Evolutionary conservation across 2,797 vertebrate species (phyloP).

Genomic region (Sternarchorhynchus goeldii): DNA sequence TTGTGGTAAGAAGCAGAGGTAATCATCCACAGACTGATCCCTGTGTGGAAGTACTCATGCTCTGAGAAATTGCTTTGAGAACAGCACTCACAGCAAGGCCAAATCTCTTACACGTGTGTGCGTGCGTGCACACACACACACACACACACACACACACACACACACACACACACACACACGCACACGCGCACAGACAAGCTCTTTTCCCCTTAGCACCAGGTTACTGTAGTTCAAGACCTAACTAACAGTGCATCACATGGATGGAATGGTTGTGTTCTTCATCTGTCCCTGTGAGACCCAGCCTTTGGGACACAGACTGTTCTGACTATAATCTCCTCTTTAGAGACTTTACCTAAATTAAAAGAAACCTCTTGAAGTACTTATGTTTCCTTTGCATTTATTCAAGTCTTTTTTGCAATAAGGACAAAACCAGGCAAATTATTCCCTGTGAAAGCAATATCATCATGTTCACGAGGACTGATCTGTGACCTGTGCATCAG

Average conservation of each 20-base stretch:
- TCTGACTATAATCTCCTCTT: not conserved
- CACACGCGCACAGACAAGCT: conserved; percentile 15
- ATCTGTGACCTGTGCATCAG: conserved; percentile 19
- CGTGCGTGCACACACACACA: not conserved
- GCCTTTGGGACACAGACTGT: not conserved
- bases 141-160: not conserved
- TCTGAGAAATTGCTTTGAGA: conserved; percentile 58
- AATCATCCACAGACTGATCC: conserved; percentile 46
- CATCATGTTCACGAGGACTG: conserved; percentile 24
- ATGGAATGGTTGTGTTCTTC: conserved; percentile 1
- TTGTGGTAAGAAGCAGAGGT: conserved; percentile 42
- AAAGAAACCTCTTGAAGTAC: not conserved
- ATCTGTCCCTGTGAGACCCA: conserved; percentile 5
- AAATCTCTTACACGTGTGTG: conserved; percentile 18
- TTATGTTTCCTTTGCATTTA: not conserved
- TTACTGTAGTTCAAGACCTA: conserved; percentile 31
- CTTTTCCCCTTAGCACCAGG: conserved; percentile 2
- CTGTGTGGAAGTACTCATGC: conserved; percentile 34
- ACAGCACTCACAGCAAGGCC: conserved; percentile 34
- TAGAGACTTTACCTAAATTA: conserved; percentile 1
- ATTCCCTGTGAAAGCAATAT: conserved; percentile 37
- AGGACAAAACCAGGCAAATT: conserved; percentile 29
- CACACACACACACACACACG: not conserved
- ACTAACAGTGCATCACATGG: conserved; percentile 21
- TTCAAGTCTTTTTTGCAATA: conserved; percentile 29